A percentile compares a stretch with the other conserved stretches of the same genome.
These are phyloP conservation scores for Lepilemur septentrionalis DNA, from an alignment of 2,797 vertebrate species.

Conservation along the genomic window DNA sequence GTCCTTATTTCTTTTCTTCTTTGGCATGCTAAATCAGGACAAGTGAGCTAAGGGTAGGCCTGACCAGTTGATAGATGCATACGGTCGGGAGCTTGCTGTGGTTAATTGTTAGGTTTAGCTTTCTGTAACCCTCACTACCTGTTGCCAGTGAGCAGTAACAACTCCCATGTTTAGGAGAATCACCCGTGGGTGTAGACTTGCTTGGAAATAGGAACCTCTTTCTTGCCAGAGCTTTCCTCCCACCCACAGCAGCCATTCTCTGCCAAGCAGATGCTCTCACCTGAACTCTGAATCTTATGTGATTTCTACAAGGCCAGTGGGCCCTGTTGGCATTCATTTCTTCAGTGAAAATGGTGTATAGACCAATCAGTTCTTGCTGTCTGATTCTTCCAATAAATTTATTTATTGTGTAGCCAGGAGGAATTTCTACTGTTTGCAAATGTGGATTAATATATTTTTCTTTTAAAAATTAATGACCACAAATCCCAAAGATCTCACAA, in stretches of 20 bases:
- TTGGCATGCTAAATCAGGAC: background rate
- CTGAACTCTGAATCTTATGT: background rate
- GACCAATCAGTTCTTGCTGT: background rate
- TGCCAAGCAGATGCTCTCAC: background rate
- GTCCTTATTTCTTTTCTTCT: background rate
- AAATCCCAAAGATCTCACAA: background rate
- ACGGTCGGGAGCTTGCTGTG: background rate
- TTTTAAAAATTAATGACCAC: background rate
- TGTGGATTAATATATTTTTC: background rate
- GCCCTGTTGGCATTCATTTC: background rate
- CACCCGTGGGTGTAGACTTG: background rate
- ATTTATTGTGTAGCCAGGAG: background rate
- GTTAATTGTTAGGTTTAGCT: background rate
- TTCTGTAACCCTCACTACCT: background rate
- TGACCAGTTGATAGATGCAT: background rate
- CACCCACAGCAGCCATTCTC: background rate
- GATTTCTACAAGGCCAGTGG: background rate
- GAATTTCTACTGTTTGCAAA: background rate
- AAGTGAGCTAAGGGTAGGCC: background rate
- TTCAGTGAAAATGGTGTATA: background rate
- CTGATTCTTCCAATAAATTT: background rate
- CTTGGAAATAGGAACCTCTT: background rate
- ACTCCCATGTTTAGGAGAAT: background rate
- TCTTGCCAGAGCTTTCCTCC: background rate
- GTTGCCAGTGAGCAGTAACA: background rate